These are phyloP conservation scores for Larimichthys crocea DNA, from an alignment of 2,113 vertebrate genomes.

Conservation along the genomic window DNA sequence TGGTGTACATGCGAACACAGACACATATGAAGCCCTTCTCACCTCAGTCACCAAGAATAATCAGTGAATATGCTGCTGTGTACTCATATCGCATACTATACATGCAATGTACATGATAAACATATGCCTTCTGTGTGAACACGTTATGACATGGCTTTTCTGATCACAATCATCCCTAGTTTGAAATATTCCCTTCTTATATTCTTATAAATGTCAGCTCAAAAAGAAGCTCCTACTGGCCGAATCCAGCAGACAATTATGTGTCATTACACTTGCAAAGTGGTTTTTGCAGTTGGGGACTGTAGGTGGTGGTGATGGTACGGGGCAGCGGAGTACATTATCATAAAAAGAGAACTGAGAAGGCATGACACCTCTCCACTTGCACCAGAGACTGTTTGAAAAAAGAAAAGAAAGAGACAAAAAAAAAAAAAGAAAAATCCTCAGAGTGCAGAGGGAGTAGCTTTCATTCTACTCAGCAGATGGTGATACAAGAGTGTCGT, in stretches of 20 bases:
- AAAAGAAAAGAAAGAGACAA: background rate
- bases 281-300: constrained; percentile 47
- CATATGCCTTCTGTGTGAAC: constrained; percentile 14
- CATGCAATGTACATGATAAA: constrained; percentile 27
- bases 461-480: constrained; percentile 17
- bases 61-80: background rate
- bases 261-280: constrained; percentile 72
- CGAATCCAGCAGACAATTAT: constrained; percentile 71
- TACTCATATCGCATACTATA: background rate
- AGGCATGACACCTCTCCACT: constrained; percentile 49
- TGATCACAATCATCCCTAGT: constrained; percentile 23
- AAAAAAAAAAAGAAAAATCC: background rate
- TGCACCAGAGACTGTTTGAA: constrained; percentile 39
- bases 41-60: constrained; percentile 40
- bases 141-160: constrained; percentile 22
- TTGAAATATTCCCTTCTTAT: constrained; percentile 63
- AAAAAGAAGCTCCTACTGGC: constrained; percentile 55
- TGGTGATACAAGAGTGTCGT: constrained; percentile 12
- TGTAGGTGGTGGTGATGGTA: constrained; percentile 27
- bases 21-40: constrained; percentile 10
- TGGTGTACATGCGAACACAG: background rate
- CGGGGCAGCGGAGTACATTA: constrained; percentile 53
- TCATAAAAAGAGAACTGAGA: constrained; percentile 62
- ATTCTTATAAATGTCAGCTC: constrained; percentile 51
- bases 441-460: constrained; percentile 27